Conservation (phyloP, 1,140 invertebrate genomes). For the Batillaria attramentaria region DNA sequence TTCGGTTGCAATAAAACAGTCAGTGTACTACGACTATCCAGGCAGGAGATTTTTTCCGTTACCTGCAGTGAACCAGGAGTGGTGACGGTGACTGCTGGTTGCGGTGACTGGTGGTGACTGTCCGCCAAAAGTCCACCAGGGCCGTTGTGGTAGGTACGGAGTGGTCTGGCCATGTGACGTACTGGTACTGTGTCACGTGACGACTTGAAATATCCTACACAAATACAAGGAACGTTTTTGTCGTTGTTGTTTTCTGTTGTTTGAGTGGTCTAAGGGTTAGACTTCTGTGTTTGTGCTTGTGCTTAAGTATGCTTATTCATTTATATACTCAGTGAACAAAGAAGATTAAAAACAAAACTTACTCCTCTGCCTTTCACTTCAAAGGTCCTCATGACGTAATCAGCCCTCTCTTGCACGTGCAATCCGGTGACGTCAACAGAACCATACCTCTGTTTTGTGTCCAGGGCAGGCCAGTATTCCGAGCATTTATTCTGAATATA, state of each 20-base stretch:
- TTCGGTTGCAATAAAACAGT: not conserved
- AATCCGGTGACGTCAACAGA: not conserved
- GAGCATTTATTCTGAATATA: conserved; percentile 87
- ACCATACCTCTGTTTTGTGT: conserved; percentile 59
- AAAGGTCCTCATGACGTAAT: not conserved
- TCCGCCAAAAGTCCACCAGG: conserved; percentile 11
- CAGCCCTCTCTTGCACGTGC: not conserved
- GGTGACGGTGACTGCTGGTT: conserved; percentile 2
- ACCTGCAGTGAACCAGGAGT: not conserved
- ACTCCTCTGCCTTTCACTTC: not conserved
- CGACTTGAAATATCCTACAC: not conserved
- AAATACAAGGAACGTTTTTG: not conserved
- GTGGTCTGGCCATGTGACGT: conserved; percentile 4
- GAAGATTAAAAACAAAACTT: not conserved
- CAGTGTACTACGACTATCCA: no score
- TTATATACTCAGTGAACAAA: not conserved
- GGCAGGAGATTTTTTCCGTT: no score
- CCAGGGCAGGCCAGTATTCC: conserved; percentile 91
- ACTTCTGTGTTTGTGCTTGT: not conserved
- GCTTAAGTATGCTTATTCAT: not conserved
- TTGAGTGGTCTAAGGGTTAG: not conserved
- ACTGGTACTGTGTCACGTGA: conserved; percentile 3
- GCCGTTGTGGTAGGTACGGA: not conserved
- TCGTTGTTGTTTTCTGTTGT: not conserved
- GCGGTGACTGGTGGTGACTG: not conserved